Evolutionary conservation across 2,113 vertebrate species (phyloP).

Genomic region (Sterrhoptilus dennistouni): DNA sequence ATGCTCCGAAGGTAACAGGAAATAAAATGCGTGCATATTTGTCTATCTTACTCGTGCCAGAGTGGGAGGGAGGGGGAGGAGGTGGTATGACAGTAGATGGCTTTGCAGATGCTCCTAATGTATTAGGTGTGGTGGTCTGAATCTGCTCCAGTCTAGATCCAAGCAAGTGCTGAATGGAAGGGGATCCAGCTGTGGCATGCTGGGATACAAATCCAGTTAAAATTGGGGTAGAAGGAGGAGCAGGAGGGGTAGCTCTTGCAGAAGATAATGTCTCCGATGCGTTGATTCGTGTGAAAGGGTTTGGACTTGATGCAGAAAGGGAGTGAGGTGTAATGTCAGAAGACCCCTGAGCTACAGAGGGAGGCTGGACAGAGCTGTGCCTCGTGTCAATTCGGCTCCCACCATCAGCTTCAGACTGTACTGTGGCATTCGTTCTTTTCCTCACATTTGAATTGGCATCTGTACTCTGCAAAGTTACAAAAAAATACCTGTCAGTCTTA

Average conservation of each 20-base stretch:
- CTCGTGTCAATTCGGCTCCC: constrained; percentile 79
- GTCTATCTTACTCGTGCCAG: constrained; percentile 98
- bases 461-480: constrained; percentile 76
- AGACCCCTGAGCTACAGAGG: constrained; percentile 72
- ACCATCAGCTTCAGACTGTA: constrained; percentile 74
- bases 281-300: constrained; percentile 85
- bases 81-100: constrained; percentile 67
- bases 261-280: constrained; percentile 80
- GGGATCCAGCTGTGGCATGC: constrained; percentile 69
- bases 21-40: constrained; percentile 98
- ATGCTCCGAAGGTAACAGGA: constrained; percentile 95
- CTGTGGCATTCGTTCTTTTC: constrained; percentile 85
- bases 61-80: constrained; percentile 74
- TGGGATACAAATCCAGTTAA: constrained; percentile 74
- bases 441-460: constrained; percentile 90
- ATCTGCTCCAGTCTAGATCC: constrained; percentile 88
- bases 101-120: constrained; percentile 77
- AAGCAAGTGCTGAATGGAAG: constrained; percentile 83
- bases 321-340: constrained; percentile 72
- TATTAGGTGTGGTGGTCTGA: constrained; percentile 81
- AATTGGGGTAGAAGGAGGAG: constrained; percentile 82
- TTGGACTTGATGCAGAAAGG: constrained; percentile 85
- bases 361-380: constrained; percentile 73
- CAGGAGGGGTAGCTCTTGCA: constrained; percentile 77
- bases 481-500: background rate